These are phyloP conservation scores for Agriopis leucophaearia DNA, from an alignment of 2,888 invertebrate genomes.

Conservation along the genomic window DNA sequence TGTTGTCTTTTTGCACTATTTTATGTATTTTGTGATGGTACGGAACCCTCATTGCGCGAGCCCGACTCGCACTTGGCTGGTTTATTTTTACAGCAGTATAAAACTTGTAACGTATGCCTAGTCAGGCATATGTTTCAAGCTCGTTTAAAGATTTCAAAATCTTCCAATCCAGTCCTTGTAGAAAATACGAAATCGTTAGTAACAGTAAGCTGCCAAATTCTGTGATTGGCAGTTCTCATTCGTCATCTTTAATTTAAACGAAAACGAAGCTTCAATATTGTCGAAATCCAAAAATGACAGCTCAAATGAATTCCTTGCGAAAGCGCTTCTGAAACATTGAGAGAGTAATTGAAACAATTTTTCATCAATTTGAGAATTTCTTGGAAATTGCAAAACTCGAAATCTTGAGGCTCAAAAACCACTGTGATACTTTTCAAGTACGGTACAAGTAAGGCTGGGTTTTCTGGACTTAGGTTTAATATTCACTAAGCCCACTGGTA, in stretches of 20 bases:
- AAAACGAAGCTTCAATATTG: conserved; percentile 61
- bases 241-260: conserved; percentile 68
- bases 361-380: conserved; percentile 46
- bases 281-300: conserved; percentile 55
- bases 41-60: too few relatives aligned
- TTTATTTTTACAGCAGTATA: too few relatives aligned
- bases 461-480: too few relatives aligned
- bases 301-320: conserved; percentile 44
- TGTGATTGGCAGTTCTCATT: conserved; percentile 67
- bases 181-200: conserved; percentile 33
- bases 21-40: too few relatives aligned
- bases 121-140: too few relatives aligned
- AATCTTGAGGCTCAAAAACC: conserved; percentile 39
- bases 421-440: background rate
- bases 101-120: too few relatives aligned
- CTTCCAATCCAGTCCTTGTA: background rate
- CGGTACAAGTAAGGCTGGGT: too few relatives aligned
- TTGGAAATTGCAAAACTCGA: conserved; percentile 44
- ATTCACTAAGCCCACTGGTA: too few relatives aligned
- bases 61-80: too few relatives aligned
- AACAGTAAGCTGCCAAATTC: conserved; percentile 49
- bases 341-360: conserved; percentile 45
- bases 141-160: too few relatives aligned
- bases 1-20: too few relatives aligned
- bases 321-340: conserved; percentile 43